A percentile compares a stretch with the other conserved stretches of the same genome.
These are phyloP conservation scores for Lissocephala sabroskyi DNA, from an alignment of 2,888 invertebrate species.

Conservation along the genomic window DNA sequence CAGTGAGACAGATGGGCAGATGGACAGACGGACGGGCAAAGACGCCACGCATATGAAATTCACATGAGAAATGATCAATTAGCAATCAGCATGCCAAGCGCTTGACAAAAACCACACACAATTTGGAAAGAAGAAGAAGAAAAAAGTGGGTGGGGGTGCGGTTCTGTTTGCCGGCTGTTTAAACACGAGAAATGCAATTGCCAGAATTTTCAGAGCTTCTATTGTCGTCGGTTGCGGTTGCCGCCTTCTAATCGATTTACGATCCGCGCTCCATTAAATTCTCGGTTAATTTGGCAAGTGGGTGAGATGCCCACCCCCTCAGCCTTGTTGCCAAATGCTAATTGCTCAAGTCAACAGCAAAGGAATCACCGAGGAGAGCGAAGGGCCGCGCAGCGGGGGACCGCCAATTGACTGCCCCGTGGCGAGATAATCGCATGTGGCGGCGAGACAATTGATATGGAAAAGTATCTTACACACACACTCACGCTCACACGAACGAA, in stretches of 20 bases:
- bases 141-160: background rate
- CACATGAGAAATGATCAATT: constrained; percentile 33
- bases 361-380: constrained; percentile 8
- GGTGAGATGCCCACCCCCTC: no score
- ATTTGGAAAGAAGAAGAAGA: background rate
- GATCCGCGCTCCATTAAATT: no score
- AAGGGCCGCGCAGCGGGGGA: constrained; percentile 10
- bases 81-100: constrained; percentile 41
- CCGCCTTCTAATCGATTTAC: no score
- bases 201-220: background rate
- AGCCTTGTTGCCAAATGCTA: no score
- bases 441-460: no score
- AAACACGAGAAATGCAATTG: background rate
- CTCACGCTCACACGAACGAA: no score
- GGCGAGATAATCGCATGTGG: no score
- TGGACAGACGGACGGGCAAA: background rate
- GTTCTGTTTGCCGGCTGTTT: background rate
- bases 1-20: background rate
- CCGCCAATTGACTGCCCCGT: no score
- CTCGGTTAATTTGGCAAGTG: no score
- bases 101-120: constrained; percentile 6
- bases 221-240: background rate
- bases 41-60: background rate
- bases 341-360: constrained; percentile 4
- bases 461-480: no score